Conservation (phyloP, 1,140 invertebrate species). For the Eupristina koningsbergeri region DNA sequence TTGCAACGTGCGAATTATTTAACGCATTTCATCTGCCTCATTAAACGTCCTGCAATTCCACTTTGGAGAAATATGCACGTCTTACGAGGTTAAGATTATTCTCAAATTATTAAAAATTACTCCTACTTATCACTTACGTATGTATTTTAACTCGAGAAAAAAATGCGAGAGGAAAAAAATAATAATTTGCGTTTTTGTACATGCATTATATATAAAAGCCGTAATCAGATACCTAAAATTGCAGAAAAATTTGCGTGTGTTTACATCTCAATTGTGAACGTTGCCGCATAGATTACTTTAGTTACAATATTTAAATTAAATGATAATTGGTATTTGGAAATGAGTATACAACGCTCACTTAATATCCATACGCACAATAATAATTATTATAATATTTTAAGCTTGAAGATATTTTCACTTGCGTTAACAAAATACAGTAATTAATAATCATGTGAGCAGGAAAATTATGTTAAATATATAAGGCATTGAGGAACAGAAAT, state of each 20-base stretch:
- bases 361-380: background rate
- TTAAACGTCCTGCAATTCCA: constrained; percentile 13
- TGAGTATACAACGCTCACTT: background rate
- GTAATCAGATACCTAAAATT: background rate
- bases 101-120: constrained; percentile 28
- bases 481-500: no score
- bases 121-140: background rate
- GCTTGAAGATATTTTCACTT: background rate
- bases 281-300: background rate
- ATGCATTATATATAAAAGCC: background rate
- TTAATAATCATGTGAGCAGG: background rate
- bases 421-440: background rate
- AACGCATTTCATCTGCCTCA: constrained; percentile 29
- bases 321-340: background rate
- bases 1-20: constrained; percentile 40
- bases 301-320: constrained; percentile 3
- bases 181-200: background rate
- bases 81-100: background rate
- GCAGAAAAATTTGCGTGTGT: background rate
- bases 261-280: constrained; percentile 9
- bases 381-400: background rate
- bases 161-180: background rate
- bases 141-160: no score
- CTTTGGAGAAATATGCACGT: background rate
- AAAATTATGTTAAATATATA: background rate